Evolutionary conservation across 2,113 vertebrate genomes (phyloP).

Genomic region (Oxyura jamaicensis): DNA sequence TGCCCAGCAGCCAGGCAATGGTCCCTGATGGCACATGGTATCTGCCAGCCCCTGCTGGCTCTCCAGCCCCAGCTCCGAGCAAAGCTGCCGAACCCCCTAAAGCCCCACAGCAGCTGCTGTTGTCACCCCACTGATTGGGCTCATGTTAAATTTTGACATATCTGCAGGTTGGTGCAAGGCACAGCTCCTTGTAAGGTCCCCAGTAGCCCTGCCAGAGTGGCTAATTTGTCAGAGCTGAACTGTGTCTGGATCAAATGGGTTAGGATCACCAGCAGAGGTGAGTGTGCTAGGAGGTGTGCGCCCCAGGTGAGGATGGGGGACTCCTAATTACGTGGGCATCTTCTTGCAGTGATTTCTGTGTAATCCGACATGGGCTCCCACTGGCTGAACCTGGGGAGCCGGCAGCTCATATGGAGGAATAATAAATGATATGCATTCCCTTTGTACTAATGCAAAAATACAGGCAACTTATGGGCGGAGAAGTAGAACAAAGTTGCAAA

Average conservation of each 20-base stretch:
- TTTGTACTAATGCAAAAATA: background rate
- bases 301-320: background rate
- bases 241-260: background rate
- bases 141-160: background rate
- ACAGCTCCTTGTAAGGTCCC: slow-evolving; percentile 5
- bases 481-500: background rate
- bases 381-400: background rate
- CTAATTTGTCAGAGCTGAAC: slow-evolving; percentile 12
- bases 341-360: background rate
- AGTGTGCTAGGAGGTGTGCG: background rate
- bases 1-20: background rate
- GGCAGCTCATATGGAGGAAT: background rate
- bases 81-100: background rate
- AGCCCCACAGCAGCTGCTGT: background rate
- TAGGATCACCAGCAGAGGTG: background rate
- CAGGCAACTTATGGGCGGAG: background rate
- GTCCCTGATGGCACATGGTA: too few relatives aligned
- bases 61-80: background rate
- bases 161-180: background rate
- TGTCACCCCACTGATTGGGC: background rate
- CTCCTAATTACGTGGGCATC: background rate
- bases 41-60: background rate
- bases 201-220: background rate
- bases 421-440: background rate
- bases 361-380: background rate